These are phyloP conservation scores for Leucophenga montana DNA, from an alignment of 2,888 invertebrate genomes.

Conservation along the genomic window DNA sequence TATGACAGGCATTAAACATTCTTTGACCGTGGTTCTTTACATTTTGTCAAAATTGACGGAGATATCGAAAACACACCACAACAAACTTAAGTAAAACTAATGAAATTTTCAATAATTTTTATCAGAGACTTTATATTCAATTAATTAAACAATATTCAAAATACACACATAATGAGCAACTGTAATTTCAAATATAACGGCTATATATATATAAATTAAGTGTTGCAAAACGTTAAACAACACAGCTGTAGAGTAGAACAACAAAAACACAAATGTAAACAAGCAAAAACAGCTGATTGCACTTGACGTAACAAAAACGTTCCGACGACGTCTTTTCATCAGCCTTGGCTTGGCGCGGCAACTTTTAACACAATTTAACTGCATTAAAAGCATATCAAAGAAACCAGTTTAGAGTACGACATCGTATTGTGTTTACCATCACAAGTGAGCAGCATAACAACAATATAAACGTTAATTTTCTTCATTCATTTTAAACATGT, in stretches of 20 bases:
- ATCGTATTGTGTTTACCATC: not conserved
- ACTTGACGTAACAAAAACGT: conserved; percentile 16
- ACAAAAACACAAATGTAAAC: not conserved
- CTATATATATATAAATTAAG: not conserved
- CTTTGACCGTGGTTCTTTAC: too few species aligned
- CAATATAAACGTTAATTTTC: not conserved
- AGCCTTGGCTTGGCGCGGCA: not conserved
- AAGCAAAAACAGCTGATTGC: conserved; percentile 5
- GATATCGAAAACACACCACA: too few species aligned
- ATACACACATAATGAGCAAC: too few species aligned
- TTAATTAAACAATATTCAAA: too few species aligned
- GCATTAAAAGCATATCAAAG: not conserved
- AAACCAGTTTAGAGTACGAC: not conserved
- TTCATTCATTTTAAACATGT: not conserved
- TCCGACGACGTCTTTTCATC: not conserved
- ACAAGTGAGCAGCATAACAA: not conserved
- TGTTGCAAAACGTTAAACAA: not conserved
- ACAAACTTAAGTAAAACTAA: too few species aligned
- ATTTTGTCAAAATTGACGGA: too few species aligned
- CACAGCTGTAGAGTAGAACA: not conserved
- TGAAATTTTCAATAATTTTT: too few species aligned
- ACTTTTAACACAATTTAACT: too few species aligned
- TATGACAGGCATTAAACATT: too few species aligned
- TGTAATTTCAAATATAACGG: too few species aligned
- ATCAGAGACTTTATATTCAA: too few species aligned